phyloP scores from a whole-genome alignment of 2,888 invertebrate genomes.

The Microctonus aethiopoides region DNA sequence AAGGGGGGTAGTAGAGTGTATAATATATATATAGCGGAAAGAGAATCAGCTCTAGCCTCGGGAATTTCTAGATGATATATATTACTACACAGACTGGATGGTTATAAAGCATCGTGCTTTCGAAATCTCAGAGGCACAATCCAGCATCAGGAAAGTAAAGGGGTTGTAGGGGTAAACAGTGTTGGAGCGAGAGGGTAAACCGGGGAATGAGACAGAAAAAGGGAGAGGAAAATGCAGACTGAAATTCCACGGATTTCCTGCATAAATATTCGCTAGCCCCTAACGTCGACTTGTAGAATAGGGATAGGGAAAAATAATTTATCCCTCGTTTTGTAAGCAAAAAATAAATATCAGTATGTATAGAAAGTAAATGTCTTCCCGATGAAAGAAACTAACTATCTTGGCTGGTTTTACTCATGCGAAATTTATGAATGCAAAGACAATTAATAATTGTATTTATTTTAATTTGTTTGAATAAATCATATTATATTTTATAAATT shows the following conservation, averaged over 20 bases:
- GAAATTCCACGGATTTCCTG: slow-evolving; percentile 50
- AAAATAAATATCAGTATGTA: no score
- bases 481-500: no score
- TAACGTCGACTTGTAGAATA: slow-evolving; percentile 8
- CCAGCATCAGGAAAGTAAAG: slow-evolving; percentile 18
- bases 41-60: background rate
- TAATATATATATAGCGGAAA: background rate
- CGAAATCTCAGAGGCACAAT: slow-evolving; percentile 42
- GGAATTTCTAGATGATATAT: slow-evolving; percentile 1
- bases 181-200: background rate
- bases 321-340: background rate
- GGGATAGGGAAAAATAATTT: background rate
- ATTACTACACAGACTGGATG: slow-evolving; percentile 5
- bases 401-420: no score
- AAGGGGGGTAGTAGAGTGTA: background rate
- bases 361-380: no score
- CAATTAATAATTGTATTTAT: no score
- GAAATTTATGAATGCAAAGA: no score
- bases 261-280: slow-evolving; percentile 45
- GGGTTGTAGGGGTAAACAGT: slow-evolving; percentile 7
- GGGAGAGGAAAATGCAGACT: slow-evolving; percentile 16
- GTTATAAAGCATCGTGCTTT: slow-evolving; percentile 30
- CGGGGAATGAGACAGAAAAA: slow-evolving; percentile 3
- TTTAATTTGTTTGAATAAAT: no score
- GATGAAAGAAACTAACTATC: no score